A percentile compares a stretch with the other conserved stretches of the same genome.
Evolutionary conservation across 2,113 vertebrate species (phyloP).

Genomic region (Ceyx melanurus): DNA sequence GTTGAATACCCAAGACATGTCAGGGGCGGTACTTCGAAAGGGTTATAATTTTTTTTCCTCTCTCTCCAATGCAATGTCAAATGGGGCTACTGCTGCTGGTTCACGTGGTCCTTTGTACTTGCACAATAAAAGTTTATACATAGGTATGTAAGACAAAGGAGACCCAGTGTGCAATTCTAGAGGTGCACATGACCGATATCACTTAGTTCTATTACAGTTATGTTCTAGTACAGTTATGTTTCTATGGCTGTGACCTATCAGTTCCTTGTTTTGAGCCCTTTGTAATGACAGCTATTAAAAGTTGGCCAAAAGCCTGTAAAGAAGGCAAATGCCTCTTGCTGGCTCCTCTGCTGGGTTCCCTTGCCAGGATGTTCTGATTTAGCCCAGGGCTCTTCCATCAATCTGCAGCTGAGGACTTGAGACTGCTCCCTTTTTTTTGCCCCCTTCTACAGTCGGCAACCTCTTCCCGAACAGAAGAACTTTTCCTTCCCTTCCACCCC

Average conservation of each 20-base stretch:
- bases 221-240: neutral
- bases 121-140: neutral
- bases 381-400: neutral
- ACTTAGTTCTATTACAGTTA: neutral
- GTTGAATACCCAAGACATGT: rapidly evolving
- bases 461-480: neutral
- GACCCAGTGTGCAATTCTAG: rapidly evolving
- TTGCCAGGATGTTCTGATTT: neutral
- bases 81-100: neutral
- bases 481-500: neutral
- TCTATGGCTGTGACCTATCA: neutral
- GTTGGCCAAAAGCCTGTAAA: neutral
- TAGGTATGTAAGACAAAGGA: neutral
- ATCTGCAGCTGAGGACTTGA: neutral
- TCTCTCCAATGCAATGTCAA: neutral
- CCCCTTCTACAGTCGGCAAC: neutral
- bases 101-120: neutral
- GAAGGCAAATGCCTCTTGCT: neutral
- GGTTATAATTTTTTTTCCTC: neutral
- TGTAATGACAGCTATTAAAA: neutral
- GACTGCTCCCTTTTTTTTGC: neutral
- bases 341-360: neutral
- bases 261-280: neutral
- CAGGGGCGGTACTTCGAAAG: neutral
- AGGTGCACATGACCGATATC: neutral